Percentiles rank a stretch among this genome's conserved stretches.
Conservation (phyloP, 2,113 vertebrate species). For the Benitochromis conjunctus region DNA sequence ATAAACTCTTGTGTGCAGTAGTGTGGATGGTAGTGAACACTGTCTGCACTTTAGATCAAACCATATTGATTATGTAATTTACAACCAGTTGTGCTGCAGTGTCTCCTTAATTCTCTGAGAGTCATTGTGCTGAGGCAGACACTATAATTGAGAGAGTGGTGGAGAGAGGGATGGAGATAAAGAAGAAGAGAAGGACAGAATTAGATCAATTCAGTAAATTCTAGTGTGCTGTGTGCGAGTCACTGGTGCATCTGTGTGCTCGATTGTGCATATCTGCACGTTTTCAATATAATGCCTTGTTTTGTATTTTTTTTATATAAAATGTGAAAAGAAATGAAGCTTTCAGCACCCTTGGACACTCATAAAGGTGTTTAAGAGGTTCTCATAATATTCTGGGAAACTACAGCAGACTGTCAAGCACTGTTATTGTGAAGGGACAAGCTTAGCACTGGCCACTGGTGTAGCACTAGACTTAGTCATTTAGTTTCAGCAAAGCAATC, state of each 20-base stretch:
- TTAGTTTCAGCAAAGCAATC: background rate
- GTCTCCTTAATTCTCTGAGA: slow-evolving; percentile 53
- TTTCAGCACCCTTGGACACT: background rate
- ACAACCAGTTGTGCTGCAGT: slow-evolving; percentile 23
- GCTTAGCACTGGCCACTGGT: no score
- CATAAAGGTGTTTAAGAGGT: background rate
- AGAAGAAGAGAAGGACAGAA: background rate
- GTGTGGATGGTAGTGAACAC: background rate
- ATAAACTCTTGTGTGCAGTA: background rate
- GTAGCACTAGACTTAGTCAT: no score
- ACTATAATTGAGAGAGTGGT: slow-evolving; percentile 5
- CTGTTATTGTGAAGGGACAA: no score
- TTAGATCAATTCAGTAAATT: slow-evolving; percentile 7
- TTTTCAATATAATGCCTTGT: background rate
- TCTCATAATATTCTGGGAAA: background rate
- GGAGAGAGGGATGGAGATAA: background rate
- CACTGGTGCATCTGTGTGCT: rapidly evolving
- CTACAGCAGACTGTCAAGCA: no score
- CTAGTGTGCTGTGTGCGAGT: background rate
- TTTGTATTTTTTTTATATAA: rapidly evolving
- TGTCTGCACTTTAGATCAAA: slow-evolving; percentile 32
- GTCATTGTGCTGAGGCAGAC: slow-evolving; percentile 53
- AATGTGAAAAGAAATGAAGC: background rate
- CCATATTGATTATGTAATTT: slow-evolving; percentile 63
- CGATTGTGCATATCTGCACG: rapidly evolving